Base-by-base conservation (phyloP, 2,797 vertebrate species). In the Helarctos malayanus region DNA sequence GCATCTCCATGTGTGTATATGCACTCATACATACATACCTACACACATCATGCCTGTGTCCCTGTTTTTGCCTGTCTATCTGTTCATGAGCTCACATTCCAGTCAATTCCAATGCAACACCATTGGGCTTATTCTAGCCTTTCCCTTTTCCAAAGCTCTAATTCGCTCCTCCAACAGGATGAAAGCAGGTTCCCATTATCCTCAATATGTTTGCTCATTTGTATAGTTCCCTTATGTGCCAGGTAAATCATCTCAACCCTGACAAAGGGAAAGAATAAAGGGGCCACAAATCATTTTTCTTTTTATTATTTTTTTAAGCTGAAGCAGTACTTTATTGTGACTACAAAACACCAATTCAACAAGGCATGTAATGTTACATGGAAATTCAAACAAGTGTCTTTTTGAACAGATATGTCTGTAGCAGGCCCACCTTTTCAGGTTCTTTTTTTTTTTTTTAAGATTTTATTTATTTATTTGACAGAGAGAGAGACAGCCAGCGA, bases 371-470 rank as follows among this genome's bases (percentile, higher is more conserved):
- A 41, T 56, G 85, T 98, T 98, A 98, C 96, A 98, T 97, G 98
- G 97, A 97, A 92, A 97, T 95, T 98, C 38, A 85, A 98, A 98
- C 96, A 97, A 98, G 96, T 97, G 97, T 98, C 98, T 99, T 98
- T 98, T 98, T 98, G 97, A 99, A 98, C 98, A 98, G 98, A 99
- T 98, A 98, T 98, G 96, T 97, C 97, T 98, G 95, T 97, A 98
- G 98, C 69, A 71, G 98, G 97, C 97, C 97, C 97, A 95, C 73
- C 95, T 98, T 97, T 98, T 98, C 97, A 98, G 90, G 95, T 98
- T 97, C 89, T 98, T 97, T 41, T 41, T 41, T 41, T 38, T 41
- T 41, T 41, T 41, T 41, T 41, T 41, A 41, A 41, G 41, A 41
- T 41, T 41, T 41, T 41, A 41, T 41, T 41, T 41, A 41, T 41